Base-by-base conservation (phyloP, 1,140 invertebrate genomes). In the Drosophila nigrodunni region DNA sequence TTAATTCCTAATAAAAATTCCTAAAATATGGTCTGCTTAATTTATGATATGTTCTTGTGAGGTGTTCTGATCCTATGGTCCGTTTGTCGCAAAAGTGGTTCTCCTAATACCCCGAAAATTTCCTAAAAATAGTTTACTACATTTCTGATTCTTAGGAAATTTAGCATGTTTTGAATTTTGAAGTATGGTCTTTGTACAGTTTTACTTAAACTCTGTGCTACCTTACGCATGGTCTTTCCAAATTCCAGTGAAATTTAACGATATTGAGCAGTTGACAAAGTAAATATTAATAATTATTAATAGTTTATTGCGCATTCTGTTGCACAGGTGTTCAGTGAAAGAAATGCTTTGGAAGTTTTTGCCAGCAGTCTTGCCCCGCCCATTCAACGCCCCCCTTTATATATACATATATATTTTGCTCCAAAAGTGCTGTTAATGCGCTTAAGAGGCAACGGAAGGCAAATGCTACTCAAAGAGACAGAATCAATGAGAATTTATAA, bases 351-450 rank as follows among this genome's bases (percentile, higher is more conserved):
- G 52, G n/a, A 35, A 37, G 34, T 55, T 55, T 30, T 13, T 35
- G 10, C 10, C 30, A 50, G 47, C 47, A 41, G 39, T 11, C 39
- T 41, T 5, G 4, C 39, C 39, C 39, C 39, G 10, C 13, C 44
- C 44, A 13, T n/a, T n/a, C 13, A 30, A 10, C 5, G 15, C 59
- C n/a, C 21, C 44, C 47, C 15, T 43, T 21, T 50, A 49, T 11
- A 55, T 3, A 18, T n/a, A n/a, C n/a, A n/a, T 55, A 13, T 35
- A 39, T 39, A 39, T 39, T 39, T 39, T 39, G 37, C 37, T 13
- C 25, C n/a, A n/a, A 35, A 55, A 47, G 64, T 59, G 61, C 61
- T 60, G 49, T 52, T 69, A 74, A 74, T 74, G 65, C 71, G 65
- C 65, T 74, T 74, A 74, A 47, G 37, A 55, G 71, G 10, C 25